phyloP scores from a whole-genome alignment of 2,797 vertebrate genomes.

The Sebastes alutus region DNA sequence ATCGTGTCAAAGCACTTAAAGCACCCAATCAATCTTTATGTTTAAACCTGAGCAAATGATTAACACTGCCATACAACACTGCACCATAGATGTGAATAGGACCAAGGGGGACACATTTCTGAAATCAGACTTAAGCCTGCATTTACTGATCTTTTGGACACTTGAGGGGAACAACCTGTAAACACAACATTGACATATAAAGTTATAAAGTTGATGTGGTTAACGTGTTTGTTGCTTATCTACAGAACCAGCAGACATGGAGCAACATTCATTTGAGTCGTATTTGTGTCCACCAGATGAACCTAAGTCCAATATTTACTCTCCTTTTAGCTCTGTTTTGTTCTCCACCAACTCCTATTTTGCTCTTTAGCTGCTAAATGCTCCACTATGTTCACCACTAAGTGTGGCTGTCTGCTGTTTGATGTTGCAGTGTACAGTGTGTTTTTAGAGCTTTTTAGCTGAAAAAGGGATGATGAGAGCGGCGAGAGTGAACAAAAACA shows the following conservation, averaged over 20 bases:
- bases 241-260: background rate
- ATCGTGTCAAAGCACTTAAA: conserved; percentile 50
- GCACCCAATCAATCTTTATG: conserved; percentile 32
- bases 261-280: background rate
- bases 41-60: conserved; percentile 29
- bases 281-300: background rate
- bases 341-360: background rate
- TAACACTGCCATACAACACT: background rate
- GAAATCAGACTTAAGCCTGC: conserved; percentile 3
- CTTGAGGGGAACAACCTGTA: background rate
- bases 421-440: background rate
- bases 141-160: background rate
- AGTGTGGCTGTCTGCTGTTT: background rate
- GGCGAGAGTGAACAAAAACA: background rate
- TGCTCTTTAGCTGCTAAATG: background rate
- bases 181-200: background rate
- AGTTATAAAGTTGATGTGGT: background rate
- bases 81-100: background rate
- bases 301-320: background rate
- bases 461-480: background rate
- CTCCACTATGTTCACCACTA: background rate
- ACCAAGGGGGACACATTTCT: background rate
- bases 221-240: background rate
- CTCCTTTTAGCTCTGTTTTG: background rate
- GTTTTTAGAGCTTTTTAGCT: background rate